Percentiles rank a stretch among this genome's conserved stretches.
phyloP scores from a whole-genome alignment of 1,140 invertebrate species.

The Ceratosolen solmsi region DNA sequence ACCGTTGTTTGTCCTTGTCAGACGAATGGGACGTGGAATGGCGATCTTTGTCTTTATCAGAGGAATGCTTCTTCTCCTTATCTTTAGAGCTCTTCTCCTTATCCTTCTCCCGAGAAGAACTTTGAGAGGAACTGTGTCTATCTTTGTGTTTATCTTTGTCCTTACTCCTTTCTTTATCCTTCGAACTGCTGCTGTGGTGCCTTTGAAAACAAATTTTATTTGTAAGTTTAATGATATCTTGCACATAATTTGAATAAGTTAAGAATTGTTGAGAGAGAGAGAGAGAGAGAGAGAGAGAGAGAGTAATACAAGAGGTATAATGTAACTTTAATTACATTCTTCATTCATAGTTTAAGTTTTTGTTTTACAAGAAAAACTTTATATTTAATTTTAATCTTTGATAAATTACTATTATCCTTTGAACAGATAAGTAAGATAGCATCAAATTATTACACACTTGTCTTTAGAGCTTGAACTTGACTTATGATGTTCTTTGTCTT shows the following conservation, averaged over 20 bases:
- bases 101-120: slow-evolving; percentile 73
- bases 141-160: slow-evolving; percentile 65
- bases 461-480: slow-evolving; percentile 68
- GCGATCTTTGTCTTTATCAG: slow-evolving; percentile 74
- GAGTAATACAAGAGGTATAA: not conserved
- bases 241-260: not conserved
- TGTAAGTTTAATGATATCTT: not conserved
- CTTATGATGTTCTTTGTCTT: slow-evolving; percentile 69
- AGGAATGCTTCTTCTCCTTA: slow-evolving; percentile 74
- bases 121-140: slow-evolving; percentile 68
- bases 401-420: not conserved
- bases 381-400: not conserved
- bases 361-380: slow-evolving; percentile 10
- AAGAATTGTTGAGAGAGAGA: not conserved
- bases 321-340: not conserved
- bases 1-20: slow-evolving; percentile 75
- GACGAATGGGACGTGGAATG: slow-evolving; percentile 64
- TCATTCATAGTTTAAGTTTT: slow-evolving; percentile 9
- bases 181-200: slow-evolving; percentile 64
- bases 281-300: too few relatives aligned
- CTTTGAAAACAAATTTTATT: slow-evolving; percentile 55
- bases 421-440: not conserved
- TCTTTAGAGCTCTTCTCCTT: slow-evolving; percentile 74
- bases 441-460: slow-evolving; percentile 58
- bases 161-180: slow-evolving; percentile 70